Percentiles rank a stretch among this genome's conserved stretches.
These are phyloP conservation scores for Porites divaricata DNA, from an alignment of 92 coral and sea anemone species.

Conservation along the genomic window DNA sequence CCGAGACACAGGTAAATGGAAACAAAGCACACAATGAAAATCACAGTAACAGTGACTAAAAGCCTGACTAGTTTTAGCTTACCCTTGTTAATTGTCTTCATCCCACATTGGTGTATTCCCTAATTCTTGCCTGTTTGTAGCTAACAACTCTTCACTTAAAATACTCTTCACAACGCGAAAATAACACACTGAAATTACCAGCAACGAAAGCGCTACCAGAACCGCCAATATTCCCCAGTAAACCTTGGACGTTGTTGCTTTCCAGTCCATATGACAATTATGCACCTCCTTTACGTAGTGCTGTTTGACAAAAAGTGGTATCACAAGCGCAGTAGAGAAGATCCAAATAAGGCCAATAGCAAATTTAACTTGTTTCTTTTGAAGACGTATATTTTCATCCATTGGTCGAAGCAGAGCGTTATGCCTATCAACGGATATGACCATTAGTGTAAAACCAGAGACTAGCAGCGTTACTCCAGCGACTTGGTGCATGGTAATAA, in stretches of 20 bases:
- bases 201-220: constrained; percentile 28
- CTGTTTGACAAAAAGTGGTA: constrained; percentile 68
- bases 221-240: constrained; percentile 69
- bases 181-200: constrained; percentile 60
- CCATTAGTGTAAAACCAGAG: constrained; percentile 66
- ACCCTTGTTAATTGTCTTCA: constrained; percentile 34
- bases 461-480: constrained; percentile 64
- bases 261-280: constrained; percentile 51
- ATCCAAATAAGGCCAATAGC: constrained; percentile 61
- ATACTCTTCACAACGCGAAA: constrained; percentile 70
- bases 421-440: constrained; percentile 68
- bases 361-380: constrained; percentile 41
- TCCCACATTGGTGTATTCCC: background rate
- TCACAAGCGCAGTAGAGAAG: constrained; percentile 42
- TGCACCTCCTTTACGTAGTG: constrained; percentile 20
- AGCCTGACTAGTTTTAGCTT: constrained; percentile 72
- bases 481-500: constrained; percentile 61
- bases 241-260: constrained; percentile 10
- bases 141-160: constrained; percentile 34
- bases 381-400: constrained; percentile 24
- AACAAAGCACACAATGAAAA: constrained; percentile 62
- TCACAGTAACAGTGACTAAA: constrained; percentile 52
- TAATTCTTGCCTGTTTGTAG: background rate
- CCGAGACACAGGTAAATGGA: constrained; percentile 59
- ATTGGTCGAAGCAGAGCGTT: constrained; percentile 69